Evolutionary conservation across 2,797 vertebrate species (phyloP).

Genomic region (Menidia menidia): DNA sequence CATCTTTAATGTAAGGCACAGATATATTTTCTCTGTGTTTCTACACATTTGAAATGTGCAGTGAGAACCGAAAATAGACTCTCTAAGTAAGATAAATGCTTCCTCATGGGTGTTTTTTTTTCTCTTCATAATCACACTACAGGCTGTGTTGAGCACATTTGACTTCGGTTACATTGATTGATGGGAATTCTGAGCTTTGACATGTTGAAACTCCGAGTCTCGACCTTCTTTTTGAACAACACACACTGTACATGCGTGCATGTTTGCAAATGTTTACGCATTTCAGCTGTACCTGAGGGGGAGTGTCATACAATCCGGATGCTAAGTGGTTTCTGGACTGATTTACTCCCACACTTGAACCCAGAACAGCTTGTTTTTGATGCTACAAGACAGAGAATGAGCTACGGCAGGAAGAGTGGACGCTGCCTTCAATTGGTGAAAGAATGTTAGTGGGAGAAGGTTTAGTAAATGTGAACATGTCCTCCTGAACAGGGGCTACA

Average conservation of each 20-base stretch:
- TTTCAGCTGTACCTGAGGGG: constrained; percentile 20
- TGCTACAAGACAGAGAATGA: constrained; percentile 1
- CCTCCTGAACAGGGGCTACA: neutral
- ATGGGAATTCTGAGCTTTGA: too few relatives aligned
- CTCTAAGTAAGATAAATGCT: too few relatives aligned
- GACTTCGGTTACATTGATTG: too few relatives aligned
- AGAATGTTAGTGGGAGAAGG: neutral
- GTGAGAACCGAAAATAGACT: too few relatives aligned
- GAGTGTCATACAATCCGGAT: constrained; percentile 18
- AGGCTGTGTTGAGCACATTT: too few relatives aligned
- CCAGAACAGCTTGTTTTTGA: constrained; percentile 32
- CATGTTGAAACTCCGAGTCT: too few relatives aligned
- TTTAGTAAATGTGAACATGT: too few relatives aligned
- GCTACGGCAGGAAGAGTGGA: neutral
- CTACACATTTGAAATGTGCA: too few relatives aligned
- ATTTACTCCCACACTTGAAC: constrained; percentile 31
- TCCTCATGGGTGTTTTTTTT: too few relatives aligned
- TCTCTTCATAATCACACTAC: too few relatives aligned
- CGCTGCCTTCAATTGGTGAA: neutral
- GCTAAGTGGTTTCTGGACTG: constrained; percentile 3
- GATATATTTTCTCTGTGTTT: too few relatives aligned
- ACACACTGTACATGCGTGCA: neutral
- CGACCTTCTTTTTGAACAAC: neutral
- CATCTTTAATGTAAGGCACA: too few relatives aligned
- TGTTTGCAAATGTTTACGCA: constrained; percentile 15